A percentile compares a stretch with the other conserved stretches of the same genome.
phyloP scores from a whole-genome alignment of 1,140 invertebrate genomes.

The Bemisia tabaci region DNA sequence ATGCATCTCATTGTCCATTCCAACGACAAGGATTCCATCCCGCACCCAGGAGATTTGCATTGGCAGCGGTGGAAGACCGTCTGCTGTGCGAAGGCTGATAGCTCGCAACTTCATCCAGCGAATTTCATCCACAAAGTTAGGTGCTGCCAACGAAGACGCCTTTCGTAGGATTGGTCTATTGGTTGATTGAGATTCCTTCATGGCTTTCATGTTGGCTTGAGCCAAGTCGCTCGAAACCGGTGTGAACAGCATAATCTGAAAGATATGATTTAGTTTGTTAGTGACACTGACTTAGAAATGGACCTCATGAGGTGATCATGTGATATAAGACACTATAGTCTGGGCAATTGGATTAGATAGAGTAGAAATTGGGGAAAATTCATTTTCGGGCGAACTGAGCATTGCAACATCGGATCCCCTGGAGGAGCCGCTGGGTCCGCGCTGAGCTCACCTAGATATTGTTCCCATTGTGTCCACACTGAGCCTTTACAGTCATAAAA shows the following conservation, averaged over 20 bases:
- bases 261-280: too few relatives aligned
- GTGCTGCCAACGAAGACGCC: constrained; percentile 69
- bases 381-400: too few relatives aligned
- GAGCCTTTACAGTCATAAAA: too few relatives aligned
- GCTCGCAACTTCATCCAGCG: constrained; percentile 89
- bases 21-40: constrained; percentile 92
- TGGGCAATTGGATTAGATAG: too few relatives aligned
- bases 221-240: constrained; percentile 79
- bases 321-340: too few relatives aligned
- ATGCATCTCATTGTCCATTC: constrained; percentile 99
- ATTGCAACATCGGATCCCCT: too few relatives aligned
- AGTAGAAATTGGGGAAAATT: too few relatives aligned
- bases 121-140: constrained; percentile 71
- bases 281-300: too few relatives aligned
- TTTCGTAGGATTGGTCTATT: constrained; percentile 72
- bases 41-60: constrained; percentile 98
- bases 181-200: constrained; percentile 65
- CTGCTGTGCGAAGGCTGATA: constrained; percentile 83
- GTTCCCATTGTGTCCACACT: too few relatives aligned
- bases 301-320: too few relatives aligned
- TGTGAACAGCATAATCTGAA: constrained; percentile 58
- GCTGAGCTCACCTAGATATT: too few relatives aligned
- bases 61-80: constrained; percentile 87
- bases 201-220: constrained; percentile 75
- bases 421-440: too few relatives aligned